phyloP scores from a whole-genome alignment of 2,113 vertebrate genomes.

The Epinephelus lanceolatus region DNA sequence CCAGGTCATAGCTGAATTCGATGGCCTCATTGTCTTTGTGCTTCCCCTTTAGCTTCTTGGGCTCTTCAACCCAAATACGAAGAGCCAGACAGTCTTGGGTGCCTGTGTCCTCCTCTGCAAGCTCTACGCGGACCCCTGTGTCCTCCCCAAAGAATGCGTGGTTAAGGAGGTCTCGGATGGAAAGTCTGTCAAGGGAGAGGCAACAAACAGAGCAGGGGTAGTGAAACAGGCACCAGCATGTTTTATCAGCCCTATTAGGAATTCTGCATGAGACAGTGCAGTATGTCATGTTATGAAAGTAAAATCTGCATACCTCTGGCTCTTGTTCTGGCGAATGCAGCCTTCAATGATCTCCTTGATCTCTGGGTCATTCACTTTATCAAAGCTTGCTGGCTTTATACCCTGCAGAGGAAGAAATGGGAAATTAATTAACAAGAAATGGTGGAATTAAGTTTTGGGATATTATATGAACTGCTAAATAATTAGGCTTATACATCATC shows the following conservation, averaged over 20 bases:
- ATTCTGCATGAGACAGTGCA: not conserved
- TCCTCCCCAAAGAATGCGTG: constrained; percentile 95
- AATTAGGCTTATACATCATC: not conserved
- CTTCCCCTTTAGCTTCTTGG: constrained; percentile 96
- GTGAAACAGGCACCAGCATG: not conserved
- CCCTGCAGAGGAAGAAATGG: constrained; percentile 81
- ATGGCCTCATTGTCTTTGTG: constrained; percentile 98
- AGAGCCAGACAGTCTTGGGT: constrained; percentile 88
- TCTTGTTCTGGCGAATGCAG: constrained; percentile 94
- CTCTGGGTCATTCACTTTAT: constrained; percentile 95
- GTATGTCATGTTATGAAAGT: not conserved
- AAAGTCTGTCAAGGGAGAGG: constrained; percentile 82
- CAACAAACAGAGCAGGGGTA: not conserved
- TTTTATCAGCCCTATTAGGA: not conserved
- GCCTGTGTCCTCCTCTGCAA: constrained; percentile 92
- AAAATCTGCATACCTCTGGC: constrained; percentile 86
- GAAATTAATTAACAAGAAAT: not conserved
- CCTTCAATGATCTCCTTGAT: constrained; percentile 97
- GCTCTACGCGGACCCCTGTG: constrained; percentile 93
- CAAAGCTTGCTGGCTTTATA: constrained; percentile 95
- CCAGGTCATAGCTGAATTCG: constrained; percentile 96
- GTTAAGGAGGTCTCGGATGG: constrained; percentile 91
- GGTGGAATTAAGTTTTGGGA: not conserved
- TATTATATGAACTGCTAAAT: not conserved
- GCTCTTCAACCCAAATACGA: constrained; percentile 95